A percentile compares a stretch with the other conserved stretches of the same genome.
Evolutionary conservation across 2,797 vertebrate species (phyloP).

Genomic region (Molossus alvarezi): DNA sequence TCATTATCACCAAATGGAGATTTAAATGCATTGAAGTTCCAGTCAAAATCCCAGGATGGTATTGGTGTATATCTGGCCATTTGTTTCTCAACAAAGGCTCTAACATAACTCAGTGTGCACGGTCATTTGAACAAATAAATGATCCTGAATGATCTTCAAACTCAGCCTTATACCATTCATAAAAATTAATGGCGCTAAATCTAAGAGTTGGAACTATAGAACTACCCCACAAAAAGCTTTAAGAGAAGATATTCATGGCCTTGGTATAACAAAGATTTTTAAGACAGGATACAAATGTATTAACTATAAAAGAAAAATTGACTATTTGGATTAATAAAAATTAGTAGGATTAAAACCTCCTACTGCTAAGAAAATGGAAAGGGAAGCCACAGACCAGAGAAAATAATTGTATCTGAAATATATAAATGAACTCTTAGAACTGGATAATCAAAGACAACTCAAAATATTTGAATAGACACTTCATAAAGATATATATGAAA

Average conservation of each 20-base stretch:
- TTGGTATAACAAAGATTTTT: slow-evolving; percentile 43
- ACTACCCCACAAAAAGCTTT: neutral
- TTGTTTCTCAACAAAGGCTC: slow-evolving; percentile 39
- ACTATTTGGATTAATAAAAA: slow-evolving; percentile 44
- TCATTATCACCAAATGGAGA: slow-evolving; percentile 48
- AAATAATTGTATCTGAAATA: slow-evolving; percentile 20
- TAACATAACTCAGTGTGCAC: neutral
- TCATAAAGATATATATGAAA: slow-evolving; percentile 2
- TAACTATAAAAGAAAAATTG: slow-evolving; percentile 41
- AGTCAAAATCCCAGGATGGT: neutral
- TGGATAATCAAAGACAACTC: neutral
- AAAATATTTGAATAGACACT: slow-evolving; percentile 23
- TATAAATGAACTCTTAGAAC: slow-evolving; percentile 41
- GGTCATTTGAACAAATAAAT: slow-evolving; percentile 60
- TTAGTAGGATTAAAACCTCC: neutral
- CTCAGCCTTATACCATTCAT: neutral
- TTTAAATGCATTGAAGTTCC: slow-evolving; percentile 53
- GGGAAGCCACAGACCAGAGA: slow-evolving; percentile 1
- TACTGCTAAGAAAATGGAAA: slow-evolving; percentile 50
- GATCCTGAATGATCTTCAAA: slow-evolving; percentile 42
- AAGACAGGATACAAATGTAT: slow-evolving; percentile 44
- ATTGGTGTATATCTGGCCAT: neutral
- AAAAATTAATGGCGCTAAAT: slow-evolving; percentile 57
- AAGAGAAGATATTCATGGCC: neutral
- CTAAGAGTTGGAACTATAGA: slow-evolving; percentile 28